phyloP scores from a whole-genome alignment of 2,888 invertebrate species.

The Julus scandinavius region DNA sequence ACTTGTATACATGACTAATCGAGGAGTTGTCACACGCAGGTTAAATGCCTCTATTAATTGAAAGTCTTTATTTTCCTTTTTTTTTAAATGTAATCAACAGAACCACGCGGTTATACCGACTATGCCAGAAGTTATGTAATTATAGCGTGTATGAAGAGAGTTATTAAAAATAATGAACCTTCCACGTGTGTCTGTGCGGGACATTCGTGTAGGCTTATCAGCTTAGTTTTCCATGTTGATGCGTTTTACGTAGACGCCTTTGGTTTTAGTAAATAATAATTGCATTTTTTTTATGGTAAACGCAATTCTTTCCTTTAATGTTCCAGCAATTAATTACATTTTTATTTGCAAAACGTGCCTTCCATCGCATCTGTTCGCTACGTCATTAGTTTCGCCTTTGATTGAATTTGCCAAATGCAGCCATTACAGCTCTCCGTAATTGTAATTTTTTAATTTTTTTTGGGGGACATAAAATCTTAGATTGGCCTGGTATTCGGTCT shows the following conservation, averaged over 20 bases:
- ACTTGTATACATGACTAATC: neutral
- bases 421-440: conserved; percentile 6
- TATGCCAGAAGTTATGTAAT: neutral
- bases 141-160: neutral
- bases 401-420: conserved; percentile 35
- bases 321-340: conserved; percentile 1
- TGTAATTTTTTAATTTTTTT: conserved; percentile 34
- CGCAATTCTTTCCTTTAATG: conserved; percentile 30
- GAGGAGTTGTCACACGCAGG: neutral
- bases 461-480: neutral
- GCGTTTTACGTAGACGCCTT: neutral
- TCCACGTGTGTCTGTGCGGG: neutral
- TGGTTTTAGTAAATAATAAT: conserved; percentile 29
- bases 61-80: neutral
- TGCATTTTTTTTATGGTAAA: conserved; percentile 7
- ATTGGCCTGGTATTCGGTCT: neutral
- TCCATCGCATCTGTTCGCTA: conserved; percentile 42
- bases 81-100: neutral
- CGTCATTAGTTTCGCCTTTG: conserved; percentile 29
- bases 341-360: conserved; percentile 16
- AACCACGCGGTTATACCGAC: neutral
- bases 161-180: conserved; percentile 42
- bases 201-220: neutral
- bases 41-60: neutral
- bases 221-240: neutral